phyloP scores from a whole-genome alignment of 1,140 invertebrate genomes.

The Drosophila subobscura region DNA sequence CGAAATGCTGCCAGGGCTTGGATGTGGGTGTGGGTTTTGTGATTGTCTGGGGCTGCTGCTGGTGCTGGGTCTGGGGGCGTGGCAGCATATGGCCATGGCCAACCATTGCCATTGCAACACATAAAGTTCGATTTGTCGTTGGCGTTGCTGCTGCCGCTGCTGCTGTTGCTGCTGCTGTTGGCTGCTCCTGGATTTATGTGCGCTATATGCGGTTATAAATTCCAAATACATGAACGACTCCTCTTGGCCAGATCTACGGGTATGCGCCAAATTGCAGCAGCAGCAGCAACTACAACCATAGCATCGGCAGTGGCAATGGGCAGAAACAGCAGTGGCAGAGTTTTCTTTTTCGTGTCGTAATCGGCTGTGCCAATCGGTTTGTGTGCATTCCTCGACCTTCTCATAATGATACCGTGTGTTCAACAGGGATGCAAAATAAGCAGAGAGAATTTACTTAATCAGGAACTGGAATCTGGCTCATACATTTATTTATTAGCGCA shows the following conservation, averaged over 20 bases:
- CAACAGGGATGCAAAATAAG: neutral
- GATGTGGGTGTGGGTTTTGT: neutral
- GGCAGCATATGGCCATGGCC: conserved; percentile 47
- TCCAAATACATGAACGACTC: conserved; percentile 78
- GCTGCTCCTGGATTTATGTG: conserved; percentile 72
- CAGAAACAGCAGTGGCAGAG: conserved; percentile 35
- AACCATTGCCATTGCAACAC: conserved; percentile 76
- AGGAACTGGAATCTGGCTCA: neutral
- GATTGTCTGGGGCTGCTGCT: too few species aligned
- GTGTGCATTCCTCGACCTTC: conserved; percentile 42
- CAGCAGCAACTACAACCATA: conserved; percentile 28
- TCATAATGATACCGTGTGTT: conserved; percentile 53
- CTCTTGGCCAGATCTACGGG: conserved; percentile 61
- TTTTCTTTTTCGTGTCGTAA: conserved; percentile 66
- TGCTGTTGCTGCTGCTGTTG: conserved; percentile 36
- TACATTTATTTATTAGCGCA: too few species aligned
- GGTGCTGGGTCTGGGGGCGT: conserved; percentile 3
- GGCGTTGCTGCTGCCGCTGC: conserved; percentile 23
- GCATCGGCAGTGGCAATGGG: conserved; percentile 9
- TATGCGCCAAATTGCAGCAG: conserved; percentile 76
- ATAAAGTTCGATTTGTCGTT: conserved; percentile 78
- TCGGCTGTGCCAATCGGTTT: conserved; percentile 28
- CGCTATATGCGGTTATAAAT: conserved; percentile 82
- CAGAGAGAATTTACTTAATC: neutral
- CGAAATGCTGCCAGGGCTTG: conserved; percentile 22